phyloP scores from a whole-genome alignment of 2,113 vertebrate genomes.

The Phycodurus eques region DNA sequence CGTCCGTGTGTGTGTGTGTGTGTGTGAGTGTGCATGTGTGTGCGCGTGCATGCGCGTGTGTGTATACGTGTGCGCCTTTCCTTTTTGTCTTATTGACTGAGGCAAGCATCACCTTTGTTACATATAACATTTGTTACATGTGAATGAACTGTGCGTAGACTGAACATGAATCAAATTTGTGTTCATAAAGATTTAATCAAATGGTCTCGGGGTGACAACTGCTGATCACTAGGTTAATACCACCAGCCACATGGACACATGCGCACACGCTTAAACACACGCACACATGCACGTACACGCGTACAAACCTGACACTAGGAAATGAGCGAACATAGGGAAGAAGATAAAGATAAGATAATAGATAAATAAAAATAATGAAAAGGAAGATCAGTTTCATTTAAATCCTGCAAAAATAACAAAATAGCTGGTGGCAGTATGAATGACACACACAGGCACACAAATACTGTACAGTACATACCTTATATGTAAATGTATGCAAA shows the following conservation, averaged over 20 bases:
- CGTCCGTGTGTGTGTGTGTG: too few relatives aligned
- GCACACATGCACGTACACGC: not conserved
- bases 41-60: too few relatives aligned
- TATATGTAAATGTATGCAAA: constrained; percentile 8
- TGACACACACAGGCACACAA: not conserved
- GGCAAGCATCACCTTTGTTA: not conserved
- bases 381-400: constrained; percentile 56
- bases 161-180: constrained; percentile 2
- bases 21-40: too few relatives aligned
- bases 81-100: not conserved
- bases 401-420: constrained; percentile 46
- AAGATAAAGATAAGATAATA: too few relatives aligned
- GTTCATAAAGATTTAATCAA: constrained; percentile 6
- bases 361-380: constrained; percentile 62
- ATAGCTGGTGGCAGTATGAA: constrained; percentile 55
- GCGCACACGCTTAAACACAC: not conserved
- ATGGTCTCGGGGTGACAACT: constrained; percentile 6
- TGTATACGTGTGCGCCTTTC: too few relatives aligned
- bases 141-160: not conserved
- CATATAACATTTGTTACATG: not conserved
- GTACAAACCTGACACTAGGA: constrained; percentile 20
- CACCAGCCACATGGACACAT: not conserved
- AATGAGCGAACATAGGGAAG: constrained; percentile 21
- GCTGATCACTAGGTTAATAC: constrained; percentile 9
- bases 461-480: not conserved